Conservation (phyloP, 2,888 invertebrate species). For the Hylaea fasciaria region DNA sequence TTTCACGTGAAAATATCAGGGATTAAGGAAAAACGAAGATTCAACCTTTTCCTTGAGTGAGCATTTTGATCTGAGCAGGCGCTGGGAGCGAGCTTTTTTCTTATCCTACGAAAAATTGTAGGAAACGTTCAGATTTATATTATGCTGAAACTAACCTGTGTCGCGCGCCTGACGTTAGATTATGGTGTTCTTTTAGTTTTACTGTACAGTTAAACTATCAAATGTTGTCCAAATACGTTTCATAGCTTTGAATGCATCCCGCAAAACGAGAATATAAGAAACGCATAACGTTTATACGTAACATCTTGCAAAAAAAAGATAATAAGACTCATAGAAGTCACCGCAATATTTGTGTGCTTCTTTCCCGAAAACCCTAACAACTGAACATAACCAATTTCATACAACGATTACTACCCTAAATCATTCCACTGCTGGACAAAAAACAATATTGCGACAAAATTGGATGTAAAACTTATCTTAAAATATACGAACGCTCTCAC, state of each 20-base stretch:
- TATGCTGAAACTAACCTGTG: slow-evolving; percentile 6
- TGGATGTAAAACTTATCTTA: no score
- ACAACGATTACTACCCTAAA: no score
- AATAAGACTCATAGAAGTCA: no score
- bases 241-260: neutral
- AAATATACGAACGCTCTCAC: no score
- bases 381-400: no score
- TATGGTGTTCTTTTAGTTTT: neutral
- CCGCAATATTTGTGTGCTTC: no score
- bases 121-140: slow-evolving; percentile 21
- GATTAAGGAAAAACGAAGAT: slow-evolving; percentile 25
- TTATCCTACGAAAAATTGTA: slow-evolving; percentile 21
- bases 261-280: no score
- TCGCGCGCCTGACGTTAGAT: slow-evolving; percentile 13
- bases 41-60: slow-evolving; percentile 18
- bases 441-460: no score
- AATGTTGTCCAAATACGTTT: neutral
- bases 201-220: neutral
- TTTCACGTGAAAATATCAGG: slow-evolving; percentile 27
- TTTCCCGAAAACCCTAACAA: no score
- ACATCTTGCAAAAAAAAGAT: no score
- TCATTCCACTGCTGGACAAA: no score
- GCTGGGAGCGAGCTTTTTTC: slow-evolving; percentile 23
- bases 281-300: no score
- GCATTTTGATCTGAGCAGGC: slow-evolving; percentile 24